Evolutionary conservation across 30 jellyfish, hydroid and myxozoan species (phyloP), one percentile per base, ranked within the genome.

Genomic region (Mastigias papua): DNA sequence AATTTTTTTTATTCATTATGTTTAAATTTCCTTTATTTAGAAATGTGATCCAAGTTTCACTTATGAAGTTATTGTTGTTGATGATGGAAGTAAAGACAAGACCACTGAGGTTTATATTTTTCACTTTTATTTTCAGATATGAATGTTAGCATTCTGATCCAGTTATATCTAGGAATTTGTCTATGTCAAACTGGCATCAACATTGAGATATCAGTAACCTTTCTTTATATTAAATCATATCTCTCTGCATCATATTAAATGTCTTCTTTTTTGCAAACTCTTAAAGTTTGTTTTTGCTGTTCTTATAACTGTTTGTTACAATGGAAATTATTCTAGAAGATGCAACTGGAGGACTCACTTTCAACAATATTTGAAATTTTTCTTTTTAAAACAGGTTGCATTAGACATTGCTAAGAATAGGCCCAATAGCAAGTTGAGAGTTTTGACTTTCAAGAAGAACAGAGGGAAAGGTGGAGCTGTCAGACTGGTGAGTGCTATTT

Each of bases 381-480:
- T 64, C 73, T 71, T 22, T 67, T 23, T 68, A 23, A 57, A 4
- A 13, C 3, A 94, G 99, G 97, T 89, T 69, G 99, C 90, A 69
- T 66, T 94, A 48, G 82, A 73, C 20, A 89, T 69, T 81, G 93
- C 84, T 27, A 71, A 48, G 37, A 86, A 73, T 30, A 65, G 91
- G 54, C 84, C 92, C n/a, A 23, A 92, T 21, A 82, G 69, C 11
- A 94, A 94, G 37, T 79, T 94, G 25, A 91, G 99, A 26, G 99
- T 94, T 29, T 87, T 94, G 30, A 94, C 97, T 23, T 89, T 94
- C 28, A 60, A 84, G 54, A 89, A 94, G 64, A 94, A 94, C 76
- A 78, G 99, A 72, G 99, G 99, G 22, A 94, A 94, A 78, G 99
- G 99, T n/a, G 99, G 99, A 3, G 99, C 99, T 29, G 99, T 94